Conservation (phyloP, 2,113 vertebrate species). For the Halichoeres trimaculatus region DNA sequence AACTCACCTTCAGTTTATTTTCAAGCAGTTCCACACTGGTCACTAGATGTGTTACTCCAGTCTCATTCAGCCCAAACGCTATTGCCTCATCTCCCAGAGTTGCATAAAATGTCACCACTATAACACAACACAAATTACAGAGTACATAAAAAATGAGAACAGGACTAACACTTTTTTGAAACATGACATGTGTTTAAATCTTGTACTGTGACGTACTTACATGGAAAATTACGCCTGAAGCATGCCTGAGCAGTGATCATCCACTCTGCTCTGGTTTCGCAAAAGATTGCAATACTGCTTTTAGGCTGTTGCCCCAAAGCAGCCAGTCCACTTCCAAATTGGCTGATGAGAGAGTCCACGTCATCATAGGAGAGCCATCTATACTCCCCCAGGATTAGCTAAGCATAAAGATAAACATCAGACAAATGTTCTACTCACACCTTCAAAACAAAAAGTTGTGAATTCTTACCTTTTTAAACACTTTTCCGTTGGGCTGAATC, state of each 20-base stretch:
- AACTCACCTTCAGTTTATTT: constrained; percentile 91
- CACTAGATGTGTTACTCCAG: constrained; percentile 90
- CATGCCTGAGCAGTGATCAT: constrained; percentile 94
- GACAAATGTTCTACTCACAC: constrained; percentile 1
- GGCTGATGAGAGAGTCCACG: constrained; percentile 79
- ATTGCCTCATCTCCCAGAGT: constrained; percentile 95
- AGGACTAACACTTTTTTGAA: neutral
- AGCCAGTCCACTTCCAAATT: constrained; percentile 88
- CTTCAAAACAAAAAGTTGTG: neutral
- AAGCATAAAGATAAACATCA: constrained; percentile 30
- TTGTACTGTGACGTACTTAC: constrained; percentile 79
- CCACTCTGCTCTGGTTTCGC: constrained; percentile 97
- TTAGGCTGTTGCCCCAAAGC: constrained; percentile 89
- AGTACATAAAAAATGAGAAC: neutral
- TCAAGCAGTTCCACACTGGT: constrained; percentile 94
- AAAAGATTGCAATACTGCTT: constrained; percentile 93
- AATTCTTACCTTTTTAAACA: constrained; percentile 94
- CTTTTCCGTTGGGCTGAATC: constrained; percentile 92
- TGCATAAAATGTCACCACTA: constrained; percentile 97
- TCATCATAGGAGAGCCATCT: constrained; percentile 92
- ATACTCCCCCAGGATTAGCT: constrained; percentile 95
- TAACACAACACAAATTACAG: neutral
- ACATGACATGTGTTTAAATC: no score
- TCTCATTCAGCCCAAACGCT: constrained; percentile 93
- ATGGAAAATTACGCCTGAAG: constrained; percentile 94